Conservation (phyloP, 2,797 vertebrate genomes). For the Cirrhinus mrigala region DNA sequence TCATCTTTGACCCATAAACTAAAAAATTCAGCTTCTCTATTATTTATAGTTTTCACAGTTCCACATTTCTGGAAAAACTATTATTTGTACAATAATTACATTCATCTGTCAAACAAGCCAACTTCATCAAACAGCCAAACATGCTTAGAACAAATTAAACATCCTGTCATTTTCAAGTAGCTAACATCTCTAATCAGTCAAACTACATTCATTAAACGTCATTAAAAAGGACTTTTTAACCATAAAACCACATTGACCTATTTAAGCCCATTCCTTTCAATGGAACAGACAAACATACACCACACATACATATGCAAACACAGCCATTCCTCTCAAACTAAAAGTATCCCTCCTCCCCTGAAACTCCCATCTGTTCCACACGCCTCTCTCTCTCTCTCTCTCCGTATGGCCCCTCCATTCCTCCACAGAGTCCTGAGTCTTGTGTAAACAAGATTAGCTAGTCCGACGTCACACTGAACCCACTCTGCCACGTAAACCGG, state of each 20-base stretch:
- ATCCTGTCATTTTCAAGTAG: background rate
- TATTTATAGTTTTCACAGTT: background rate
- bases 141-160: background rate
- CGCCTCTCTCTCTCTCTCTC: conserved; percentile 10
- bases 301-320: conserved; percentile 22
- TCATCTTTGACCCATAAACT: background rate
- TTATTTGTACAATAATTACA: background rate
- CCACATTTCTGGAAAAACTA: background rate
- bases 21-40: background rate
- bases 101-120: background rate
- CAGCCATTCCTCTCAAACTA: background rate
- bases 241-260: conserved; percentile 54
- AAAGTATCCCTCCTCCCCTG: conserved; percentile 13
- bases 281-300: conserved; percentile 26
- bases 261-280: conserved; percentile 41
- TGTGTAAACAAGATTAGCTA: conserved; percentile 56
- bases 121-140: background rate
- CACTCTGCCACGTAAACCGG: conserved; percentile 58
- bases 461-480: conserved; percentile 54
- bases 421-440: conserved; percentile 12
- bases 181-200: background rate
- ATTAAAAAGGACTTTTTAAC: conserved; percentile 20
- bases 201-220: conserved; percentile 14
- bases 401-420: conserved; percentile 21
- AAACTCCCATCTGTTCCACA: conserved; percentile 45